Conservation (phyloP, 2,113 vertebrate species). For the Conger conger region DNA sequence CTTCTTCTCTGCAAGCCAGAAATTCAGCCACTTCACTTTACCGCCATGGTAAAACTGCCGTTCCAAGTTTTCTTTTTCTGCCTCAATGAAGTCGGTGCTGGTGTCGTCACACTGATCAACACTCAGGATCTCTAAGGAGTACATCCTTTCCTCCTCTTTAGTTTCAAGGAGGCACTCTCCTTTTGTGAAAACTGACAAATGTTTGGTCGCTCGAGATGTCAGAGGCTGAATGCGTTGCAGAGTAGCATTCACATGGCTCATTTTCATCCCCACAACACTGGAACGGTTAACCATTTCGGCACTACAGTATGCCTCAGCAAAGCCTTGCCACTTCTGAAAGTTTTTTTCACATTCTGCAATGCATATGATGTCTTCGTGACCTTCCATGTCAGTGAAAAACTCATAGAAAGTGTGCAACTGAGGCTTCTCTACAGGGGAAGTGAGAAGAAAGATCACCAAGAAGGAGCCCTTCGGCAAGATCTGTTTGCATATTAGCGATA, state of each 20-base stretch:
- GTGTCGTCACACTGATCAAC: conserved; percentile 62
- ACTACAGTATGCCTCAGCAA: conserved; percentile 57
- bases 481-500: conserved; percentile 67
- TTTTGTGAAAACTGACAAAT: conserved; percentile 56
- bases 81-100: conserved; percentile 48
- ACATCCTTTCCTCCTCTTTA: conserved; percentile 56
- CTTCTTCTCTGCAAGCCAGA: conserved; percentile 66
- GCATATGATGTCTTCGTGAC: conserved; percentile 58
- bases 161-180: conserved; percentile 46
- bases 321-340: conserved; percentile 60
- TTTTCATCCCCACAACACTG: conserved; percentile 64
- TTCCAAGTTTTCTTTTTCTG: conserved; percentile 60
- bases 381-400: conserved; percentile 69
- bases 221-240: conserved; percentile 56
- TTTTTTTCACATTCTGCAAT: conserved; percentile 62
- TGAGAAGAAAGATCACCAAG: conserved; percentile 66
- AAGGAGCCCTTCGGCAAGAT: conserved; percentile 52
- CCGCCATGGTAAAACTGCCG: conserved; percentile 67
- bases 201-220: conserved; percentile 40
- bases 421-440: conserved; percentile 62
- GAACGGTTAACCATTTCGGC: conserved; percentile 51
- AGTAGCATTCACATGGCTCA: conserved; percentile 66
- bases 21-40: conserved; percentile 71
- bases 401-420: conserved; percentile 63
- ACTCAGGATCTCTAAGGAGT: conserved; percentile 69